A percentile compares a stretch with the other conserved stretches of the same genome.
phyloP scores from a whole-genome alignment of 2,797 vertebrate species.

The Alfaro cultratus region DNA sequence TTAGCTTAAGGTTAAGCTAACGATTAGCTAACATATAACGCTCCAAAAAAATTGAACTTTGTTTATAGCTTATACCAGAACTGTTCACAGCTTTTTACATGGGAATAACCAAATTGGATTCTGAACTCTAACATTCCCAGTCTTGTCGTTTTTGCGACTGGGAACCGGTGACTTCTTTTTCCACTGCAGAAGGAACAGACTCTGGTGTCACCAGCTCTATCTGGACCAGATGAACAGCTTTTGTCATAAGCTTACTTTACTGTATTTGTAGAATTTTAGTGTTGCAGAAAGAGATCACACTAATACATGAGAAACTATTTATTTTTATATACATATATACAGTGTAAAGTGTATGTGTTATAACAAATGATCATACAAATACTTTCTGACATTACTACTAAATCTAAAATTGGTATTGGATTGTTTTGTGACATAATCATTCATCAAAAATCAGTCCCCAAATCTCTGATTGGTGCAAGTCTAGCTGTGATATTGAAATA shows the following conservation, averaged over 20 bases:
- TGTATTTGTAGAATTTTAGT: neutral
- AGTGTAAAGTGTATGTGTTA: neutral
- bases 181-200: neutral
- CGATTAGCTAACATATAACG: neutral
- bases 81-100: neutral
- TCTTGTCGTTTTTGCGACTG: neutral
- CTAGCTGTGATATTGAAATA: neutral
- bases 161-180: neutral
- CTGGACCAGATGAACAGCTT: neutral
- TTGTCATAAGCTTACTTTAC: neutral
- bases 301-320: neutral
- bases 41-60: neutral
- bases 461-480: neutral
- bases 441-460: neutral
- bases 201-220: neutral
- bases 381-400: neutral
- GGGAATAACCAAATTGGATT: neutral
- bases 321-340: neutral
- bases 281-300: neutral
- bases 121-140: neutral
- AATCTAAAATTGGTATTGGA: neutral
- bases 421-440: neutral
- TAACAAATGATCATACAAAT: neutral
- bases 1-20: neutral
- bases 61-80: neutral